Base-by-base conservation (phyloP, 2,113 vertebrate genomes). In the Australoheros scitulus region DNA sequence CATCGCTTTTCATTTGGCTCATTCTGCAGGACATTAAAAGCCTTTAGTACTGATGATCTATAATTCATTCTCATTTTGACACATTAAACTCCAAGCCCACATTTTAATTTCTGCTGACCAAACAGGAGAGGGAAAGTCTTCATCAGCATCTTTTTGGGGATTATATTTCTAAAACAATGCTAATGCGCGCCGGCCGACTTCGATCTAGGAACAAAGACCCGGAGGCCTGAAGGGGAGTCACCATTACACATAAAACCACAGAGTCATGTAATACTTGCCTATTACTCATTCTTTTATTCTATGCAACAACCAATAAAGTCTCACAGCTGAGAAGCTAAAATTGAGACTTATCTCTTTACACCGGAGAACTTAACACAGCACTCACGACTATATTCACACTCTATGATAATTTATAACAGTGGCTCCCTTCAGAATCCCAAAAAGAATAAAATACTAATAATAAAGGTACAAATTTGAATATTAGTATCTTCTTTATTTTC, bases 11-110 rank as follows among this genome's bases (percentile, higher is more conserved):
- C 81, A 90, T 93, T 92, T 90, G 83, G 86, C 86, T 92, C 78
- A 84, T 22, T 47, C 84, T 70, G 56, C 26, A 15, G 36, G 20
- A 83, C 80, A 74, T 86, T 90, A 86, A 83, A 92, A 80, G 80
- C 77, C 79, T 52, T 86, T 81, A 77, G 72, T 86, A 70, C 91
- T 87, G 90, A 91, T 85, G 90, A 95, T 93, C 85, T 88, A 93
- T 94, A 93, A 94, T 94, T 92, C 90, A 92, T 78, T 80, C 89
- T 92, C 82, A 90, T 94, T 93, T 93, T 82, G 88, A 90, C 76
- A 83, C 86, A 88, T 91, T 90, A 90, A 77, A 92, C 81, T 85
- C 86, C 61, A 20, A 77, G 50, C 82, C 70, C 60, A 61, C 56
- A 47, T 87, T 86, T 79, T 68, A 64, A 91, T 88, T 91, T 83